Conservation (phyloP, 2,888 invertebrate species). For the Tholera decimalis region DNA sequence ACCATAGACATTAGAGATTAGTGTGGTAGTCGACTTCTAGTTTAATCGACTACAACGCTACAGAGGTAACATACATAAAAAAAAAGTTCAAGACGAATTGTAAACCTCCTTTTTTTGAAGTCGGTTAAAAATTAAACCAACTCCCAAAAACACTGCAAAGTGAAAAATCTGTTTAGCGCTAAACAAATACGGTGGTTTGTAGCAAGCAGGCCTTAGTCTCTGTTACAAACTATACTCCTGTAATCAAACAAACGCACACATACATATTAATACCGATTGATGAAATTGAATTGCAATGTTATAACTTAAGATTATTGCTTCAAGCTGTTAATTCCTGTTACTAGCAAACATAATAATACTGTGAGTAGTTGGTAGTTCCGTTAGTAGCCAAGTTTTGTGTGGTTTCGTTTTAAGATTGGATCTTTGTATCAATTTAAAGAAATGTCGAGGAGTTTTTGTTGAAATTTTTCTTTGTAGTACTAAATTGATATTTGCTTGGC, state of each 20-base stretch:
- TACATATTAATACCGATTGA: slow-evolving; percentile 11
- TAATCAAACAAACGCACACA: background rate
- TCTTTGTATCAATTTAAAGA: slow-evolving; percentile 20
- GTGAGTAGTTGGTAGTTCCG: background rate
- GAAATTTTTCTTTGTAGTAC: slow-evolving; percentile 23
- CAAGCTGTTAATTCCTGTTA: background rate
- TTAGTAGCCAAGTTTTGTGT: background rate
- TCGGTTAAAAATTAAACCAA: too few species aligned
- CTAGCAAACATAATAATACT: slow-evolving; percentile 11
- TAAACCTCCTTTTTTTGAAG: too few species aligned
- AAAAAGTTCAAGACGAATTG: too few species aligned
- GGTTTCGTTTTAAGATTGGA: slow-evolving; percentile 1
- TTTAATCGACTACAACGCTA: too few species aligned
- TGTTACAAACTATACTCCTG: background rate
- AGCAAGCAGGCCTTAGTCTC: background rate
- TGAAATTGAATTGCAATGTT: slow-evolving; percentile 6
- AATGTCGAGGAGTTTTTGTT: slow-evolving; percentile 3
- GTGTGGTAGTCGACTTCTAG: too few species aligned
- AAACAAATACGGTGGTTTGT: too few species aligned
- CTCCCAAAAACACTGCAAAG: too few species aligned
- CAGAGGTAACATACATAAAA: too few species aligned
- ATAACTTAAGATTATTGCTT: slow-evolving; percentile 23
- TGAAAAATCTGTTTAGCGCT: too few species aligned
- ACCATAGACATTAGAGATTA: too few species aligned
- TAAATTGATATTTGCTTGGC: slow-evolving; percentile 24